A percentile compares a stretch with the other conserved stretches of the same genome.
Conservation (phyloP, 2,888 invertebrate species). For the Ferrisia virgata region DNA sequence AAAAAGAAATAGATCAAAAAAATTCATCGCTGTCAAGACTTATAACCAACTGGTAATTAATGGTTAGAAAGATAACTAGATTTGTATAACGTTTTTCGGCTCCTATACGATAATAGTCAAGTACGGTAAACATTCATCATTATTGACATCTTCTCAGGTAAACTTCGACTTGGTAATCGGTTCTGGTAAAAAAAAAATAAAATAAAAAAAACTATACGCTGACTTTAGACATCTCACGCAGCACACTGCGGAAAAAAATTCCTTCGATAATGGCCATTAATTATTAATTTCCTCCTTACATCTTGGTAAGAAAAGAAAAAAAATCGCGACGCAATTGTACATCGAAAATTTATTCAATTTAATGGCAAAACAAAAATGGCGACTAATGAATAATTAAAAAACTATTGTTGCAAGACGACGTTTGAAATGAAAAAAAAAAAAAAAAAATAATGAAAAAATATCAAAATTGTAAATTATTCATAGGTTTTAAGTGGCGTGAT, state of each 20-base stretch:
- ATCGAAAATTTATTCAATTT: constrained; percentile 11
- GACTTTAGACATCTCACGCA: neutral
- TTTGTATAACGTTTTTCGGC: neutral
- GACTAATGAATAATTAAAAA: constrained; percentile 30
- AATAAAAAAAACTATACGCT: neutral
- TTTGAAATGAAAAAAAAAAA: neutral
- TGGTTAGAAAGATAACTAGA: constrained; percentile 27
- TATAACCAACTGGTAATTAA: constrained; percentile 24
- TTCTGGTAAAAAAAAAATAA: neutral
- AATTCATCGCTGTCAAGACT: constrained; percentile 33
- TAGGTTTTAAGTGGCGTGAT: constrained; percentile 10
- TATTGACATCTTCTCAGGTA: constrained; percentile 11
- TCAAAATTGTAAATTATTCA: constrained; percentile 4
- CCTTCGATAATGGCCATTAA: constrained; percentile 15
- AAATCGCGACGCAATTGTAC: constrained; percentile 8
- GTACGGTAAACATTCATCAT: constrained; percentile 20
- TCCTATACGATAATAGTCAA: neutral
- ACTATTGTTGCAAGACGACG: neutral
- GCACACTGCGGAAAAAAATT: neutral
- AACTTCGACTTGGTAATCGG: constrained; percentile 7
- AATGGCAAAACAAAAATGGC: constrained; percentile 15
- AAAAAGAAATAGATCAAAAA: constrained; percentile 31
- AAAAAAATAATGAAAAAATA: neutral
- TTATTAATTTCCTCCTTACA: neutral
- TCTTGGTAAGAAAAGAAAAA: neutral